phyloP scores from a whole-genome alignment of 1,140 invertebrate genomes.

The Anagrus nilaparvatae region DNA sequence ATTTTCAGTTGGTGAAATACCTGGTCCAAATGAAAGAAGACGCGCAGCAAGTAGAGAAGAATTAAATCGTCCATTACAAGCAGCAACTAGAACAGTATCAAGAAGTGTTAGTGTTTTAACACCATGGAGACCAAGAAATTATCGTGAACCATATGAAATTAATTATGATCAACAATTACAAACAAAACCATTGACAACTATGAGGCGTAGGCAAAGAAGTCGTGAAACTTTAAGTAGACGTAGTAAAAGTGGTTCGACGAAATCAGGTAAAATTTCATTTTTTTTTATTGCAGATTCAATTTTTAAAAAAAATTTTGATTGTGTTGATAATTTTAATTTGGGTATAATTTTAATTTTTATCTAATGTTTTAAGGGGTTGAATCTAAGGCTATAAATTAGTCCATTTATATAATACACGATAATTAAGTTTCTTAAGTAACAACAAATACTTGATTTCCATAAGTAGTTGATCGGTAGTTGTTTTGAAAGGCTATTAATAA shows the following conservation, averaged over 20 bases:
- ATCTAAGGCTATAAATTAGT: too few species aligned
- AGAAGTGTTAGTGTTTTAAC: conserved; percentile 73
- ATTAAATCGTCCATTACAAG: conserved; percentile 47
- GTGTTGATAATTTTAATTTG: not conserved
- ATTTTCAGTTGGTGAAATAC: conserved; percentile 57
- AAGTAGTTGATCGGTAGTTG: too few species aligned
- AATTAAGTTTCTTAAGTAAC: too few species aligned
- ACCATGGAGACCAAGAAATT: conserved; percentile 68
- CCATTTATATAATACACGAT: too few species aligned
- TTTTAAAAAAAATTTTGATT: not conserved
- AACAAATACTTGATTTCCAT: too few species aligned
- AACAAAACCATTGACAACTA: conserved; percentile 34
- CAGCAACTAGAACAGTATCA: conserved; percentile 64
- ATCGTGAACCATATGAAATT: conserved; percentile 62
- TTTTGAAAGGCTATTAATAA: too few species aligned
- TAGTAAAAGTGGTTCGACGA: conserved; percentile 32
- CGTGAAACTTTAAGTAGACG: conserved; percentile 37
- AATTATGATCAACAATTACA: conserved; percentile 64
- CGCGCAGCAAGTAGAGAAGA: conserved; percentile 59
- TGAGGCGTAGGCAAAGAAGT: conserved; percentile 35
- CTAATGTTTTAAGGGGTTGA: too few species aligned
- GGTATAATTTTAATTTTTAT: too few species aligned
- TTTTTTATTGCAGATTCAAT: not conserved
- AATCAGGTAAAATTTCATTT: too few species aligned
- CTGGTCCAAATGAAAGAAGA: conserved; percentile 50